Base-by-base conservation (phyloP, 2,797 vertebrate genomes). In the Psittacula derbiana region DNA sequence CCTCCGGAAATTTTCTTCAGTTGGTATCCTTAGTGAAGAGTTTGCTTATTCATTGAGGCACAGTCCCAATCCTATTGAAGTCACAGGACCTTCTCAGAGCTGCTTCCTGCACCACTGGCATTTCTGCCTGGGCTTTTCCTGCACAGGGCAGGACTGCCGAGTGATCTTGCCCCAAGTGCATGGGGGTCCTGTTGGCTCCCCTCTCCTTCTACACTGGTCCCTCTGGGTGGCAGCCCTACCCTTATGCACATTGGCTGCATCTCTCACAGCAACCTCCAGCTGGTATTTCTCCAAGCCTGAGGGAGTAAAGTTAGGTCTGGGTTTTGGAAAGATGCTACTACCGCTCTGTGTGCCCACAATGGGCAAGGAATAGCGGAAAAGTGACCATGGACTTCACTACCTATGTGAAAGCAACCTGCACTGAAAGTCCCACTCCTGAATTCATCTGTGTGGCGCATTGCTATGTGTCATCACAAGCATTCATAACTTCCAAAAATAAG, bases 181-280 rank as follows among this genome's bases (percentile, higher is more conserved):
- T 18, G 8, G 0, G 4, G 16, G 4, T 36, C 4, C 23, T n/a
- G 1, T 5, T 24, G 19, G 1, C 4, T 67, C 6, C 10, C 8
- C 8, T 46, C 4, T 76, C 5, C 21, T 16, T 3, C 1, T 49
- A 24, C 4, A 12, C 14, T 3, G 0, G 1, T 24, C n/a, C 14
- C 8, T 38, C 33, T 31, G 16, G 15, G 24, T 36, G 10, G 8
- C 16, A 47, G 18, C 9, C 18, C 23, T 65, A 55, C 11, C 15
- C 8, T 47, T 9, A 4, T 36, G 17, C 8, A 27, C 11, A 4
- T 1, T 6, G 24, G 4, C 15, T 60, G 40, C 43, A 69, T 3
- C 33, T 15, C 46, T 44, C 49, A 57, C 43, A 74, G 20, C 17
- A 55, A 33, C 5, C 20, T 72, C 23, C 58, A 30, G 30, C 10